These are phyloP conservation scores for Arbacia lixula DNA, from an alignment of 53 echinoderm and acorn worm genomes.

Conservation along the genomic window DNA sequence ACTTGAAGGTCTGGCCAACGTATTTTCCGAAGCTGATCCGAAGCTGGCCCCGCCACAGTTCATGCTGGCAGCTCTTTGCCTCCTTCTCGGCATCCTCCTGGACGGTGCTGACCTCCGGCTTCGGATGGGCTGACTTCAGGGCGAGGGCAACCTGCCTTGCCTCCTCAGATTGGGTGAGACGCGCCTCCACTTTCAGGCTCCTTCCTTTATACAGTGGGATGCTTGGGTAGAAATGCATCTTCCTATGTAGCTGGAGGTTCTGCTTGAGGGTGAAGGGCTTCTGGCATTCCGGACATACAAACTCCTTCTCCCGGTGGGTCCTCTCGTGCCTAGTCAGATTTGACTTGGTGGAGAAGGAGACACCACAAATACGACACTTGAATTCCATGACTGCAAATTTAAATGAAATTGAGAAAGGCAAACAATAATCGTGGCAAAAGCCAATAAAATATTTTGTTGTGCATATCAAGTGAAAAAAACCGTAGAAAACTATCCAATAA, in stretches of 20 bases:
- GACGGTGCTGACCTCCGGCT: neutral
- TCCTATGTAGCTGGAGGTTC: neutral
- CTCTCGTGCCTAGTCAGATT: slow-evolving; percentile 38
- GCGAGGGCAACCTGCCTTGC: neutral
- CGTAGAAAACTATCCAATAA: neutral
- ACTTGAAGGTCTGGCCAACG: slow-evolving; percentile 22
- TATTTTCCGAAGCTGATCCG: slow-evolving; percentile 40
- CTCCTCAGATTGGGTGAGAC: neutral
- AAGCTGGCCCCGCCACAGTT: slow-evolving; percentile 18
- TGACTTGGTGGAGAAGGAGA: slow-evolving; percentile 25
- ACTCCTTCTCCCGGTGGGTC: slow-evolving; percentile 12
- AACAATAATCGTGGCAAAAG: too few species aligned
- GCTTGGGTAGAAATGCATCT: slow-evolving; percentile 26
- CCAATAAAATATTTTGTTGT: too few species aligned
- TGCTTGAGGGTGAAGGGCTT: slow-evolving; percentile 15
- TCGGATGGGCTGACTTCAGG: neutral
- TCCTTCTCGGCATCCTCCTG: slow-evolving; percentile 20
- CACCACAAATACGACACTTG: neutral
- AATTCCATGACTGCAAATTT: neutral
- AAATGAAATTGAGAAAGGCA: too few species aligned
- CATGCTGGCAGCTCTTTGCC: slow-evolving; percentile 17
- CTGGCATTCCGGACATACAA: neutral
- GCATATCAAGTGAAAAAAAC: too few species aligned
- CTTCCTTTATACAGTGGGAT: slow-evolving; percentile 38
- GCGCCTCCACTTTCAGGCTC: neutral